Conservation (phyloP, 2,888 invertebrate genomes). For the Cataglyphis livida region DNA sequence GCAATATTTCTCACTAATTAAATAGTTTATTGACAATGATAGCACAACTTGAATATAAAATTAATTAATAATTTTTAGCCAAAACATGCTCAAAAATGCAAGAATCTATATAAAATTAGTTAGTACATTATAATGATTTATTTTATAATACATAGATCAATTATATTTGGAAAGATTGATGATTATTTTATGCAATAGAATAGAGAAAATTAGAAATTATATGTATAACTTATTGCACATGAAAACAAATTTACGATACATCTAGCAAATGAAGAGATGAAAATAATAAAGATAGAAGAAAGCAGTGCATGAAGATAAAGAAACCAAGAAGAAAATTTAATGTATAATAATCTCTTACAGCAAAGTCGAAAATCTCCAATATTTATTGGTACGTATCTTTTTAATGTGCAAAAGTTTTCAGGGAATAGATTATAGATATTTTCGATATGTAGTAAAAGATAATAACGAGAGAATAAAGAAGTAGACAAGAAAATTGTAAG, state of each 20-base stretch:
- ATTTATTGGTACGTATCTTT: conserved; percentile 27
- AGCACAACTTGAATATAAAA: not conserved
- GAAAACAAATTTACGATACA: not conserved
- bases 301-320: not conserved
- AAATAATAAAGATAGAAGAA: not conserved
- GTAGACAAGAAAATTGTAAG: conserved; percentile 39
- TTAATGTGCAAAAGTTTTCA: conserved; percentile 48
- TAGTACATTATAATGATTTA: not conserved
- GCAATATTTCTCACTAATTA: not conserved
- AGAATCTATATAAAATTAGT: not conserved
- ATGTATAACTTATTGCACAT: not conserved
- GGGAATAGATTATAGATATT: conserved; percentile 45
- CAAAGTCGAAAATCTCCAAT: not conserved
- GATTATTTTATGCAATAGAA: conserved; percentile 5
- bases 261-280: conserved; percentile 11
- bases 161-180: conserved; percentile 9
- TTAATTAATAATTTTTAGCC: not conserved
- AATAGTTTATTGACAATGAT: not conserved
- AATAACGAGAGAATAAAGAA: conserved; percentile 7
- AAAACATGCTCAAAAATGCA: not conserved
- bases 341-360: conserved; percentile 13
- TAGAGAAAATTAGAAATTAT: not conserved
- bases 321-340: not conserved
- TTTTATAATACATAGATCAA: conserved; percentile 12
- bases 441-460: conserved; percentile 29